phyloP scores from a whole-genome alignment of 2,113 vertebrate genomes.

The Thalassoma bifasciatum region DNA sequence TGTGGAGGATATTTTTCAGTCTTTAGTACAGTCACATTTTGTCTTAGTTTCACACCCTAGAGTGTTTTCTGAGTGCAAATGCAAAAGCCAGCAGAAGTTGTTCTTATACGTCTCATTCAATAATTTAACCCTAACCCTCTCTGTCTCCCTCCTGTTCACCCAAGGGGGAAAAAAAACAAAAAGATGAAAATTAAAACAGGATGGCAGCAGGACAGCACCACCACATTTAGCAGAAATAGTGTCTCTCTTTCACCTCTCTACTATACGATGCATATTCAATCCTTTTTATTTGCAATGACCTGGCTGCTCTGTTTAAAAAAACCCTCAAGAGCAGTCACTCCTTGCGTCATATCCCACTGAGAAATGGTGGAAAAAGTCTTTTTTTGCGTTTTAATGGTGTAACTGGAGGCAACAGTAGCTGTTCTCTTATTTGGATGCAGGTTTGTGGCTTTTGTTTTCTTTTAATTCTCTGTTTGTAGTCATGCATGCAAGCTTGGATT shows the following conservation, averaged over 20 bases:
- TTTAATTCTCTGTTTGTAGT: conserved; percentile 51
- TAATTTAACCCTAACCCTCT: conserved; percentile 69
- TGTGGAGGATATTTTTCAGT: conserved; percentile 44
- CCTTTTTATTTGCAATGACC: conserved; percentile 29
- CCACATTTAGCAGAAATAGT: conserved; percentile 61
- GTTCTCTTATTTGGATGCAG: conserved; percentile 61
- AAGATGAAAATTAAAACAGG: conserved; percentile 28
- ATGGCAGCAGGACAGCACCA: conserved; percentile 67
- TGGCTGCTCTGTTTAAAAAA: conserved; percentile 5
- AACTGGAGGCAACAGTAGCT: conserved; percentile 67
- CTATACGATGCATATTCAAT: conserved; percentile 31
- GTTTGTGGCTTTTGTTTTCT: conserved; percentile 62
- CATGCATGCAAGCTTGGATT: conserved; percentile 78
- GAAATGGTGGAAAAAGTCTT: conserved; percentile 49
- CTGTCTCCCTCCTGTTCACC: background rate
- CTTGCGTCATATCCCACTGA: conserved; percentile 40
- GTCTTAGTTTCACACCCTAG: conserved; percentile 33
- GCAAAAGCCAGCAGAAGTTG: conserved; percentile 78
- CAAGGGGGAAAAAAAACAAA: conserved; percentile 26
- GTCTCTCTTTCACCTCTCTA: conserved; percentile 59
- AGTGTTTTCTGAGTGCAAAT: conserved; percentile 79
- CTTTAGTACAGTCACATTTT: conserved; percentile 61
- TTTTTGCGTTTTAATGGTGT: conserved; percentile 50
- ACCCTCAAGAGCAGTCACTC: conserved; percentile 49
- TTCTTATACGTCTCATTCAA: conserved; percentile 69